These are phyloP conservation scores for Zeus faber DNA, from an alignment of 2,113 vertebrate genomes.

Conservation along the genomic window DNA sequence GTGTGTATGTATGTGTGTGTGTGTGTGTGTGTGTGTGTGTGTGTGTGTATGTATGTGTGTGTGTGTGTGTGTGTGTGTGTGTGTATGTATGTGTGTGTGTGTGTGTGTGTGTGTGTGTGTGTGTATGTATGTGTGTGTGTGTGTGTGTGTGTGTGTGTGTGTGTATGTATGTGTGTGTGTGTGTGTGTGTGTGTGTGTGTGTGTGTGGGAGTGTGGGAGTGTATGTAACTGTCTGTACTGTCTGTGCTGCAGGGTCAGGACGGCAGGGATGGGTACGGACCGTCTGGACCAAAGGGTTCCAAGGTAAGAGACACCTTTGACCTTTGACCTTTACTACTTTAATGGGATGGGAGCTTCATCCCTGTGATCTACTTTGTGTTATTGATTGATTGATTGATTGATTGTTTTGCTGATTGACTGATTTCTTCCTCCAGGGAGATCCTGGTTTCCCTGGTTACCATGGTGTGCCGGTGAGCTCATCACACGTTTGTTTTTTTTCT, in stretches of 20 bases:
- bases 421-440: no score
- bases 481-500: no score
- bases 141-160: background rate
- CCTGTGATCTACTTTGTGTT: conserved; percentile 20
- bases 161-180: background rate
- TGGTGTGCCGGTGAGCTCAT: conserved; percentile 76
- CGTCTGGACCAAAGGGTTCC: conserved; percentile 70
- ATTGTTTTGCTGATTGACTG: no score
- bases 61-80: conserved; percentile 6
- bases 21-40: background rate
- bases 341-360: no score
- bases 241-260: conserved; percentile 50
- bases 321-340: background rate
- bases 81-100: conserved; percentile 3
- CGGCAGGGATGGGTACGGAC: conserved; percentile 70
- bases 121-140: background rate
- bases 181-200: background rate
- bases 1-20: background rate
- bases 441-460: conserved; percentile 80
- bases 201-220: background rate
- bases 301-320: conserved; percentile 61
- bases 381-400: no score
- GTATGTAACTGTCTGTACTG: background rate
- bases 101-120: conserved; percentile 6
- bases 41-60: background rate